Percentiles rank a stretch among this genome's conserved stretches.
Conservation (phyloP, 1,140 invertebrate genomes). For the Microplitis demolitor region DNA sequence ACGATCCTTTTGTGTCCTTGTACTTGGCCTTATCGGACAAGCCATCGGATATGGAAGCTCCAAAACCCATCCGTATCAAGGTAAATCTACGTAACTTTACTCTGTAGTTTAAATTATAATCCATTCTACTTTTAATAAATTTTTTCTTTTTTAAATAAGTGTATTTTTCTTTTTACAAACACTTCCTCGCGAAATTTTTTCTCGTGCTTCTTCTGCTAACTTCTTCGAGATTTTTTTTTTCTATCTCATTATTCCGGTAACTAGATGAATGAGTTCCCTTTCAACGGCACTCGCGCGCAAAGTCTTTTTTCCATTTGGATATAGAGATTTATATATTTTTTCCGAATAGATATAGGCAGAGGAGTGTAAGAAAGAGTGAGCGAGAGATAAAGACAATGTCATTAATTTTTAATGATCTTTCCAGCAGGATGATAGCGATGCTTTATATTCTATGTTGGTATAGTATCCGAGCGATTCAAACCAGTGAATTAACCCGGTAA, state of each 20-base stretch:
- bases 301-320: neutral
- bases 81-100: conserved; percentile 15
- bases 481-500: neutral
- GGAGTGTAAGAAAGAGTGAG: too few species aligned
- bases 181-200: neutral
- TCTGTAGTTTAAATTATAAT: too few species aligned
- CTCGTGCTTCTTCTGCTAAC: neutral
- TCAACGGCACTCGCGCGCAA: neutral
- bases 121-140: too few species aligned
- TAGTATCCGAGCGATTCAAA: neutral
- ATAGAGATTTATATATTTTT: neutral
- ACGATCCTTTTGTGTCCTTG: conserved; percentile 21
- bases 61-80: conserved; percentile 24
- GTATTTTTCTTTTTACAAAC: neutral
- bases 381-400: neutral
- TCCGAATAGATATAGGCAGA: neutral
- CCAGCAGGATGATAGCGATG: neutral
- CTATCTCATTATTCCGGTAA: neutral
- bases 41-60: conserved; percentile 30
- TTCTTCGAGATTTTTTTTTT: neutral
- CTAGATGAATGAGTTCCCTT: neutral
- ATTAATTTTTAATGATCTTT: conserved; percentile 17
- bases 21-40: conserved; percentile 27
- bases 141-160: too few species aligned
- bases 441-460: too few species aligned